phyloP scores from a whole-genome alignment of 2,113 vertebrate genomes.

The Syrmaticus mikado region DNA sequence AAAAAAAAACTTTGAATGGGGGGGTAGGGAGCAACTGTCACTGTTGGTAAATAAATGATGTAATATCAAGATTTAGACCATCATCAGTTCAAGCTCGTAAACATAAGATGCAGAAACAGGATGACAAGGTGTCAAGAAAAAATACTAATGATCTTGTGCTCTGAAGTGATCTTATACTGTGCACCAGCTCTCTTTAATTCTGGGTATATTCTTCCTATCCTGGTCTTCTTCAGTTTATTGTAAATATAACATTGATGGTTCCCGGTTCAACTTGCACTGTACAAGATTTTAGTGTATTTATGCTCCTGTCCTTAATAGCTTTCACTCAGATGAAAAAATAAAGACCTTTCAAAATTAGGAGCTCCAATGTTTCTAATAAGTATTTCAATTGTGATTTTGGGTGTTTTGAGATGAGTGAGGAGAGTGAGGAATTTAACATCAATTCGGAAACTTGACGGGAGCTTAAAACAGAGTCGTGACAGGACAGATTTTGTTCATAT shows the following conservation, averaged over 20 bases:
- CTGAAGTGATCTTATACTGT: neutral
- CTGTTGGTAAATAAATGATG: neutral
- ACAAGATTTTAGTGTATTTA: neutral
- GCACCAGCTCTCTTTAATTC: neutral
- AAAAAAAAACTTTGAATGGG: neutral
- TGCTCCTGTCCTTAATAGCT: neutral
- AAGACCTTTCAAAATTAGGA: neutral
- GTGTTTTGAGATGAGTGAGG: neutral
- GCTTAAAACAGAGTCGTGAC: neutral
- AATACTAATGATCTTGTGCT: neutral
- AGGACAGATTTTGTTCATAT: neutral
- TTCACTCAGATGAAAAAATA: neutral
- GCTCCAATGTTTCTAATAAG: neutral
- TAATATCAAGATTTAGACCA: neutral
- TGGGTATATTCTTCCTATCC: neutral
- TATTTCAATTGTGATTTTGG: neutral
- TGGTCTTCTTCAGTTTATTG: neutral
- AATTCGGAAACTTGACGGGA: neutral
- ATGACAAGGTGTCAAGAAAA: neutral
- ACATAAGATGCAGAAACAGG: neutral
- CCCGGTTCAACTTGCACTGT: neutral
- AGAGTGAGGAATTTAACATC: rapidly evolving
- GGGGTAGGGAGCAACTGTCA: neutral
- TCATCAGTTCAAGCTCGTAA: neutral
- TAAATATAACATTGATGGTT: neutral